phyloP scores from a whole-genome alignment of 2,113 vertebrate species.

The Puffinus mauretanicus region DNA sequence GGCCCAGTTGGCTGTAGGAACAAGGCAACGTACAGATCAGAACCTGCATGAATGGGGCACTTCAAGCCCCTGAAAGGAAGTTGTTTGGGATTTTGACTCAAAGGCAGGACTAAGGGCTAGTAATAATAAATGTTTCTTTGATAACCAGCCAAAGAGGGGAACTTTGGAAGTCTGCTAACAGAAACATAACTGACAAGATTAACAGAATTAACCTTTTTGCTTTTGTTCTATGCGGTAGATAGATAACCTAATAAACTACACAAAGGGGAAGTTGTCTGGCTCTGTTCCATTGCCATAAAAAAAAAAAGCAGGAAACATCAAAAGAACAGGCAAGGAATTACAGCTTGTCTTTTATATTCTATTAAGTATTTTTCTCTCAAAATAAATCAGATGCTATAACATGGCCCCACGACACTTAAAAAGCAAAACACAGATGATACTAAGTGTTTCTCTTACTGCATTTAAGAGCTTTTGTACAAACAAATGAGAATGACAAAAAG shows the following conservation, averaged over 20 bases:
- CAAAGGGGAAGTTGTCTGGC: neutral
- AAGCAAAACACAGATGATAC: neutral
- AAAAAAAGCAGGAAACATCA: neutral
- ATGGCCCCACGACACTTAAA: neutral
- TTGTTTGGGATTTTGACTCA: neutral
- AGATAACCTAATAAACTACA: neutral
- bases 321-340: neutral
- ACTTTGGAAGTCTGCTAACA: neutral
- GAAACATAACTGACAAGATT: neutral
- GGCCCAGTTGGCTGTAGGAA: neutral
- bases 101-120: neutral
- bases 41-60: neutral
- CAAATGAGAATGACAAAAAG: neutral
- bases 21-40: neutral
- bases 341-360: neutral
- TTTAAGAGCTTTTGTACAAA: neutral
- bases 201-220: neutral
- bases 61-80: neutral
- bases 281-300: neutral
- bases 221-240: neutral
- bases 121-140: neutral
- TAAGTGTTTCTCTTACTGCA: neutral
- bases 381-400: neutral
- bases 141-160: neutral
- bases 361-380: conserved; percentile 9